phyloP scores from a whole-genome alignment of 1,140 invertebrate genomes.

The Ruditapes philippinarum region DNA sequence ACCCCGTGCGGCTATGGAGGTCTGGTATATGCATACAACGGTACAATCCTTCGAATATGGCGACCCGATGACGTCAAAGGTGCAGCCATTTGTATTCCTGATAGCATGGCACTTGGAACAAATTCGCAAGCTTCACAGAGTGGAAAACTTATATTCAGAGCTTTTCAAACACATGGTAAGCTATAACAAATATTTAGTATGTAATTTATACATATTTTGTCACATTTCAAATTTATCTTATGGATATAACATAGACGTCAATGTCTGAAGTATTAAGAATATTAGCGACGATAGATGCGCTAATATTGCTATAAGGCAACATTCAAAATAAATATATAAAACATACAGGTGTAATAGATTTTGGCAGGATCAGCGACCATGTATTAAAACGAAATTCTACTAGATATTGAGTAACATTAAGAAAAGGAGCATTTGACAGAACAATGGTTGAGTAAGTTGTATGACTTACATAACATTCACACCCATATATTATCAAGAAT shows the following conservation, averaged over 20 bases:
- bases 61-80: conserved; percentile 2
- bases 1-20: conserved; percentile 33
- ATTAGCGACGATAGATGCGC: neutral
- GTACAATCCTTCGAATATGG: neutral
- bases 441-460: too few species aligned
- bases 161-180: neutral
- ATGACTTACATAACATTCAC: too few species aligned
- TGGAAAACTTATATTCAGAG: neutral
- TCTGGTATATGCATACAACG: neutral
- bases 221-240: neutral
- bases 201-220: neutral
- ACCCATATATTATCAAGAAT: too few species aligned
- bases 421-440: too few species aligned
- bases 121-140: neutral
- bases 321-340: neutral
- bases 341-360: too few species aligned
- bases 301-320: neutral
- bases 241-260: neutral
- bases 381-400: too few species aligned
- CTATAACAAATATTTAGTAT: neutral
- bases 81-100: conserved; percentile 21
- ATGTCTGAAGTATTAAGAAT: too few species aligned
- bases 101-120: neutral
- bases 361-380: too few species aligned
- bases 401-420: too few species aligned